Evolutionary conservation across 2,797 vertebrate species (phyloP).

Genomic region (Gymnothorax reevesii): DNA sequence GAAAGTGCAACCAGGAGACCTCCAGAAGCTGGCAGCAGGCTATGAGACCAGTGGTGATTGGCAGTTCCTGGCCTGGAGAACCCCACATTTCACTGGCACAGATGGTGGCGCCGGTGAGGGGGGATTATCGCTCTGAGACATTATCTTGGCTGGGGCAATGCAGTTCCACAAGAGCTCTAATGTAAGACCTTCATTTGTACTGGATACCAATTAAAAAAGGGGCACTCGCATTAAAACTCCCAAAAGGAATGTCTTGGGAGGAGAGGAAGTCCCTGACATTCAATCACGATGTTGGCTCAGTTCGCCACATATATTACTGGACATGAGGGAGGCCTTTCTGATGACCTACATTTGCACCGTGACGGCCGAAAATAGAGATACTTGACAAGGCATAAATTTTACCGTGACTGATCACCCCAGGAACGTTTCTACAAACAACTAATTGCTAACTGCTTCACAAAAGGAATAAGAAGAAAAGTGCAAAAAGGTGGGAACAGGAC

Average conservation of each 20-base stretch:
- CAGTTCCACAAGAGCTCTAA: slow-evolving; percentile 1
- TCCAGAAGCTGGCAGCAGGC: neutral
- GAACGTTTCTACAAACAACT: slow-evolving; percentile 1
- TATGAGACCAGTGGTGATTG: slow-evolving; percentile 2
- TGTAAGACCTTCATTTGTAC: slow-evolving; percentile 20
- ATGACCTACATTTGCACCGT: slow-evolving; percentile 39
- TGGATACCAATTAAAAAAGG: slow-evolving; percentile 19
- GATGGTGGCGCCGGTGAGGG: neutral
- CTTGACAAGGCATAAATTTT: slow-evolving; percentile 25
- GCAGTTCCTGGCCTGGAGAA: neutral
- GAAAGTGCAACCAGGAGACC: slow-evolving; percentile 31
- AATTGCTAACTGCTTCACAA: slow-evolving; percentile 21
- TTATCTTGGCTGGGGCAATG: slow-evolving; percentile 9
- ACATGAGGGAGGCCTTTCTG: neutral
- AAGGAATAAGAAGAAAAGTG: neutral
- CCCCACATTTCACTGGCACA: slow-evolving; percentile 12
- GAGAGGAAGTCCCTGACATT: slow-evolving; percentile 28
- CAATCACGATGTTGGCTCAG: slow-evolving; percentile 11
- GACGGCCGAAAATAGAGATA: neutral
- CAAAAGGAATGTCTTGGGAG: slow-evolving; percentile 12
- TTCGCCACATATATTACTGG: slow-evolving; percentile 15
- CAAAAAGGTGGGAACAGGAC: neutral
- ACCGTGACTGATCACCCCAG: slow-evolving; percentile 23
- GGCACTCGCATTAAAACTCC: slow-evolving; percentile 12
- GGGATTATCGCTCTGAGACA: neutral